A percentile compares a stretch with the other conserved stretches of the same genome.
Conservation (phyloP, 2,113 vertebrate genomes). For the Istiophorus platypterus region DNA sequence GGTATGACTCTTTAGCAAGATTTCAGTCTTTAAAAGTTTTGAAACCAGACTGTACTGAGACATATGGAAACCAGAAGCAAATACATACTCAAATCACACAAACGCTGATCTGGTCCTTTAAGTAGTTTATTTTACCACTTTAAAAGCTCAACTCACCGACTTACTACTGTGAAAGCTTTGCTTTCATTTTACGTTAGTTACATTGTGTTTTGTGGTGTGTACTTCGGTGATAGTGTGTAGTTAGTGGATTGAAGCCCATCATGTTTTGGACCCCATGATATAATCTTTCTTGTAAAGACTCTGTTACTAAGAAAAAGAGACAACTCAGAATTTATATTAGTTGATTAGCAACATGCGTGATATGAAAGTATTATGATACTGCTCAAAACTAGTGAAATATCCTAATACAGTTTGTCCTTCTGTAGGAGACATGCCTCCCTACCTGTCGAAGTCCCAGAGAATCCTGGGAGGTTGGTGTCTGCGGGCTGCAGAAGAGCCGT, state of each 20-base stretch:
- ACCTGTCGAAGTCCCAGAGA: conserved; percentile 70
- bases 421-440: conserved; percentile 81
- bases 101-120: neutral
- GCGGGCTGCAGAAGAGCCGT: conserved; percentile 70
- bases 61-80: neutral
- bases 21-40: neutral
- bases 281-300: neutral
- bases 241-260: neutral
- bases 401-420: conserved; percentile 41
- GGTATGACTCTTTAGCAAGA: neutral
- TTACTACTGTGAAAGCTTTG: too few species aligned
- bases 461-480: conserved; percentile 59
- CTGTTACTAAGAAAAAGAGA: neutral
- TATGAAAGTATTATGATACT: neutral
- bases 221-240: neutral
- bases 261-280: neutral
- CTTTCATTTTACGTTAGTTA: neutral
- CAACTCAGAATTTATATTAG: neutral
- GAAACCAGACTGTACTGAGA: neutral
- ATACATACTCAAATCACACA: neutral
- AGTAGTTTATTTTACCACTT: neutral
- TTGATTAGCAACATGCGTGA: neutral
- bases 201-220: neutral
- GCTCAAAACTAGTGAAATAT: conserved; percentile 1
- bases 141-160: neutral